phyloP scores from a whole-genome alignment of 2,888 invertebrate species.

The Megaustenia siamemsis region DNA sequence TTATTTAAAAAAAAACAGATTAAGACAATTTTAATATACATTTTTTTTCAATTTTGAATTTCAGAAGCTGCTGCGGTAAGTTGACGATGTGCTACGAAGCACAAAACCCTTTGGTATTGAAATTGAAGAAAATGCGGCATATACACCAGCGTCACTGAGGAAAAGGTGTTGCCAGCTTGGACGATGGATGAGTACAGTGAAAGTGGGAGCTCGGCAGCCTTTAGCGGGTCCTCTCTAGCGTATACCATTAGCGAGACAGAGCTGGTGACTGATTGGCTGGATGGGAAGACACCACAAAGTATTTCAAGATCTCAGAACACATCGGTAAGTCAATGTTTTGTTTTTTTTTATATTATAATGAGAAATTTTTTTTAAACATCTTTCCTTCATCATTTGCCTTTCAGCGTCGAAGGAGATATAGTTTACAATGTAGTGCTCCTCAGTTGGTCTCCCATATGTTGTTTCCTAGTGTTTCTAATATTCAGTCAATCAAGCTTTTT shows the following conservation, averaged over 20 bases:
- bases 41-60: neutral
- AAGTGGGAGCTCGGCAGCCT: constrained; percentile 38
- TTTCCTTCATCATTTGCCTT: too few species aligned
- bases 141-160: neutral
- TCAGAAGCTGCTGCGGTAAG: neutral
- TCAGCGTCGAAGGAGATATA: too few species aligned
- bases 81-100: neutral
- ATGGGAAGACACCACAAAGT: constrained; percentile 41
- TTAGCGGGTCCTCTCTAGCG: constrained; percentile 44
- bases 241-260: constrained; percentile 47
- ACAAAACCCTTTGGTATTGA: neutral
- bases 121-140: neutral
- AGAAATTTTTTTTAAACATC: too few species aligned
- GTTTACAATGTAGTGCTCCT: too few species aligned
- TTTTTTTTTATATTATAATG: too few species aligned
- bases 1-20: too few species aligned
- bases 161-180: neutral
- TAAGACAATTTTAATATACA: too few species aligned
- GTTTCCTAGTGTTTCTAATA: too few species aligned
- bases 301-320: neutral
- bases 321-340: neutral
- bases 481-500: too few species aligned
- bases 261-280: constrained; percentile 44
- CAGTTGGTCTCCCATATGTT: too few species aligned
- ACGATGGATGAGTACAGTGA: constrained; percentile 42